Base-by-base conservation (phyloP, 2,797 vertebrate species). In the Enoplosus armatus region DNA sequence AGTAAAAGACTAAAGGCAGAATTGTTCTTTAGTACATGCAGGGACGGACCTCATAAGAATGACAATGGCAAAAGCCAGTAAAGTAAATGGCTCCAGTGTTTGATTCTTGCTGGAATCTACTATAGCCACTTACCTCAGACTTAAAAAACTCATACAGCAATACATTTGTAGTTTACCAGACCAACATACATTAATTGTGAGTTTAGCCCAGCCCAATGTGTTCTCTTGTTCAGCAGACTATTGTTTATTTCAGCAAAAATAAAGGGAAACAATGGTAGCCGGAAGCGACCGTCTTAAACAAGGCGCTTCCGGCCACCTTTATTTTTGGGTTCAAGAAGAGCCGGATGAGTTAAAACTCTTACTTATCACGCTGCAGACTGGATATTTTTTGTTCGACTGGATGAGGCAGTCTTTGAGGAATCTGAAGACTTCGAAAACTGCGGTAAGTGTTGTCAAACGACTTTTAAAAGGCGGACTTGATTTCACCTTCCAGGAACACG, bases 281-380 rank as follows among this genome's bases (percentile, higher is more conserved):
- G 12, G 39, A 55, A 37, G 24, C 53, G 1, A 2, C 3, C 0
- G 3, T 3, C 1, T 16, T 11, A 35, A 20, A 3, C 0, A 12
- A 3, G 35, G 51, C 26, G 55, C 4, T 54, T n/a, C 1, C 10
- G 15, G 33, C 3, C 12, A 7, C 9, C 10, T 4, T 41, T 59
- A n/a, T 14, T 18, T 6, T 15, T 45, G 24, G 0, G 0, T n/a
- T 12, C 5, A 3, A 4, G n/a, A 24, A 50, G 2, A 33, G 11
- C 27, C n/a, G 0, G 31, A 5, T 11, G 7, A 41, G 3, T 29
- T 8, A 4, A 53, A 37, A 20, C 9, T 10, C 0, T 4, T 45
- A 7, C 51, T 14, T 6, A 33, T 18, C 8, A 1, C 7, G 12
- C 1, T 3, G 24, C 7, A 10, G 12, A 11, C 4, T 0, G 6